phyloP scores from a whole-genome alignment of 2,113 vertebrate species.

The Phylloscopus trochilus region DNA sequence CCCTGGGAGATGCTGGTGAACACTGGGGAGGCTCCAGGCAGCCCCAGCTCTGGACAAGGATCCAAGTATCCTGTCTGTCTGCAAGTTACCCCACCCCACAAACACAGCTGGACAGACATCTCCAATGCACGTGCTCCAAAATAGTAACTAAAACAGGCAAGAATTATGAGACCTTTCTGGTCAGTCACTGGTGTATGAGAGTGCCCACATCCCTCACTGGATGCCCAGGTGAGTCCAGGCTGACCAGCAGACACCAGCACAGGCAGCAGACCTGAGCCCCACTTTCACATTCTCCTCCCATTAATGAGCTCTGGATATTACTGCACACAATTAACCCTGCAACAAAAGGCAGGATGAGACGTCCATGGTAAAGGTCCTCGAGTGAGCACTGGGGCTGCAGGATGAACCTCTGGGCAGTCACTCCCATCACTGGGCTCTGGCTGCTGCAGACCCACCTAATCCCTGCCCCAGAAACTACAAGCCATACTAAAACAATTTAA shows the following conservation, averaged over 20 bases:
- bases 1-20: not conserved
- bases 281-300: not conserved
- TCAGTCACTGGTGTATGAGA: not conserved
- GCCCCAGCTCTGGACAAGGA: not conserved
- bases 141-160: rapidly evolving
- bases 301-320: not conserved
- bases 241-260: rapidly evolving
- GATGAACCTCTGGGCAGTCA: not conserved
- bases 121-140: not conserved
- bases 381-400: too few species aligned
- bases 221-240: not conserved
- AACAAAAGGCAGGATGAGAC: not conserved
- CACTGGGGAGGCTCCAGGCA: not conserved
- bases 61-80: rapidly evolving
- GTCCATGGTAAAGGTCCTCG: not conserved
- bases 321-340: not conserved
- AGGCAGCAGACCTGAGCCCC: rapidly evolving
- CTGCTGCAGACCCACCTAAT: not conserved
- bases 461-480: not conserved
- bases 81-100: not conserved
- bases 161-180: not conserved
- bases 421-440: not conserved
- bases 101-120: not conserved
- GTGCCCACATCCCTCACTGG: rapidly evolving
- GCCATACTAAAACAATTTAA: not conserved